Evolutionary conservation across 2,797 vertebrate species (phyloP).

Genomic region (Phrynocephalus vlangalii): DNA sequence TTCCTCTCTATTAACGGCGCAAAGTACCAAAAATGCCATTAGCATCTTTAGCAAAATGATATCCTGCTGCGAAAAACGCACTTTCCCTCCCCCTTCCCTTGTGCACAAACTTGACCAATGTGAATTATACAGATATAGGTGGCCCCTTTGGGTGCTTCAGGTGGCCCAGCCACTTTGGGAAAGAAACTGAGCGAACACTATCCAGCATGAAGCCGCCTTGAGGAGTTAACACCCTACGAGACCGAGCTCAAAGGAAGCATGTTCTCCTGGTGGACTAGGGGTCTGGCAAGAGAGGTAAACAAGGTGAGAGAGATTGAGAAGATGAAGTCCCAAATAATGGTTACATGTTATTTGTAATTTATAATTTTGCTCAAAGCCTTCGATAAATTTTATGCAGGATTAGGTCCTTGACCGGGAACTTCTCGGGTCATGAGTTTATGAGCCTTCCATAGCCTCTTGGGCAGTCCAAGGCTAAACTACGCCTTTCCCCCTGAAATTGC

Average conservation of each 20-base stretch:
- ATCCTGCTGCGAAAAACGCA: fast-evolving
- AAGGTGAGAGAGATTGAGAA: neutral
- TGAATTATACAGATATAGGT: neutral
- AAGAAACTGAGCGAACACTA: neutral
- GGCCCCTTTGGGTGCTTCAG: no score
- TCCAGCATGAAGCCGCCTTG: neutral
- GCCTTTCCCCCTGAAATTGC: neutral
- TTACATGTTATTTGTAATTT: no score
- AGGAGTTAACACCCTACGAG: neutral
- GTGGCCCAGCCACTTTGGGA: neutral
- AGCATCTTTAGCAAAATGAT: neutral
- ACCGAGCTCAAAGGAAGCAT: neutral
- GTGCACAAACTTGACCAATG: fast-evolving
- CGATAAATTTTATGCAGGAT: neutral
- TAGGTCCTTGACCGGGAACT: no score
- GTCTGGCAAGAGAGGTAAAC: neutral
- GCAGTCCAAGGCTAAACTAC: neutral
- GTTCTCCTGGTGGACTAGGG: neutral
- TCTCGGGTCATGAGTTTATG: neutral
- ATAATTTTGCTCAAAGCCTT: neutral
- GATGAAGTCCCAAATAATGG: neutral
- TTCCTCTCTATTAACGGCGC: neutral
- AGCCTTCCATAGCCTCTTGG: neutral
- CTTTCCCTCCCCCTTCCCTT: fast-evolving
- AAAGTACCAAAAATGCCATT: slow-evolving; percentile 9